Conservation (phyloP, 2,113 vertebrate species). For the Neomonachus schauinslandi region DNA sequence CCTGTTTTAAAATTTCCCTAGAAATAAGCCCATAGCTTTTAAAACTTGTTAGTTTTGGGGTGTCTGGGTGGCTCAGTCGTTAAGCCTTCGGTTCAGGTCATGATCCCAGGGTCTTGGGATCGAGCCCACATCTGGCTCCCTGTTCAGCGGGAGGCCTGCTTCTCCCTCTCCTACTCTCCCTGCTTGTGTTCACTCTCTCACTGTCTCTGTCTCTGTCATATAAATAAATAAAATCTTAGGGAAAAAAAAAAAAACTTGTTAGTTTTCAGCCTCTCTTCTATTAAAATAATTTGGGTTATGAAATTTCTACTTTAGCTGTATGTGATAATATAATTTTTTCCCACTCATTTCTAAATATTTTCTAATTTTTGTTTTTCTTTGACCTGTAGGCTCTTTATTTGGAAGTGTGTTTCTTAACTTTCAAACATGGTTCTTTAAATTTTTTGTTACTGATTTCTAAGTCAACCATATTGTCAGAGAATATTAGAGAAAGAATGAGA, state of each 20-base stretch:
- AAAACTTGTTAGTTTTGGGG: not conserved
- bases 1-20: not conserved
- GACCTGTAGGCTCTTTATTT: not conserved
- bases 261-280: not conserved
- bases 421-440: not conserved
- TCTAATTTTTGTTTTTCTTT: conserved; percentile 16
- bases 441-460: conserved; percentile 16
- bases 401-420: conserved; percentile 28
- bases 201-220: too few relatives aligned
- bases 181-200: too few relatives aligned
- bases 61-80: too few relatives aligned
- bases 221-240: too few relatives aligned
- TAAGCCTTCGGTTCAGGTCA: too few relatives aligned
- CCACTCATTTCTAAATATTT: not conserved
- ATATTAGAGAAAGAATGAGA: not conserved
- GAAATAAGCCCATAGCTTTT: conserved; percentile 40
- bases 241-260: not conserved
- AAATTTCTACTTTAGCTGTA: not conserved
- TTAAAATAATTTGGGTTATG: not conserved
- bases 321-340: not conserved
- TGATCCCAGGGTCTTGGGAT: too few relatives aligned
- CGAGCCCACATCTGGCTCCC: too few relatives aligned
- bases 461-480: not conserved
- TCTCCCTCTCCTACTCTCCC: too few relatives aligned
- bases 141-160: too few relatives aligned